Evolutionary conservation across 2,113 vertebrate species (phyloP), one percentile per base, ranked within the genome.

Genomic region (Pluvialis apricaria): DNA sequence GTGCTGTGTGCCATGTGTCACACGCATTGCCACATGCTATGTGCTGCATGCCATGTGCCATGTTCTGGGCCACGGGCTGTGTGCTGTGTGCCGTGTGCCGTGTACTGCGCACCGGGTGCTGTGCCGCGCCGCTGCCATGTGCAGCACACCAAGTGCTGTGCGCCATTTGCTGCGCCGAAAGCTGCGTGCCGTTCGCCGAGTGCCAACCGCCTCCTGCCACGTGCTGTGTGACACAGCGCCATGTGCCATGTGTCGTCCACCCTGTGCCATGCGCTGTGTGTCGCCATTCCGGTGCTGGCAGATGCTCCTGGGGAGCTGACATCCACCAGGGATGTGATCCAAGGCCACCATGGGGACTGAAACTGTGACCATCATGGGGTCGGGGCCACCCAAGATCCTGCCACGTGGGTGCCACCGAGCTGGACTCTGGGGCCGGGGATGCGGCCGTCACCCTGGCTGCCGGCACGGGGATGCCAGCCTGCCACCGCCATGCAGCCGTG

Each of bases 401-500:
- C 57, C 7, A 3, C 3, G 6, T 0, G 5, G 18, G 69, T 70
- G 73, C 9, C 83, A 10, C 36, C 1, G 1, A 7, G 58, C 31
- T 4, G 31, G 81, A 36, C 17, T 22, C 10, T 0, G 3, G 34
- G 17, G 20, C 4, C 2, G 9, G 31, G 49, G 16, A 1, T 6
- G 55, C 13, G 14, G 45, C 64, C 3, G 0, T 14, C 18, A 12
- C 52, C 15, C 19, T 1, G 42, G 38, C 16, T 17, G 61, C 24
- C 2, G 31, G 32, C 13, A 38, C 15, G 6, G 36, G 15, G 44
- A 34, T 65, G 34, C 69, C 78, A 62, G 57, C 32, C n/a, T 31
- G 57, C 11, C 26, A 52, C 38, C 3, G 0, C 22, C 0, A 1
- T 4, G 29, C 26, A 13, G 38, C 44, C 2, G 2, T 28, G 49